Base-by-base conservation (phyloP, 2,797 vertebrate species). In the Poeciliopsis presidionis region DNA sequence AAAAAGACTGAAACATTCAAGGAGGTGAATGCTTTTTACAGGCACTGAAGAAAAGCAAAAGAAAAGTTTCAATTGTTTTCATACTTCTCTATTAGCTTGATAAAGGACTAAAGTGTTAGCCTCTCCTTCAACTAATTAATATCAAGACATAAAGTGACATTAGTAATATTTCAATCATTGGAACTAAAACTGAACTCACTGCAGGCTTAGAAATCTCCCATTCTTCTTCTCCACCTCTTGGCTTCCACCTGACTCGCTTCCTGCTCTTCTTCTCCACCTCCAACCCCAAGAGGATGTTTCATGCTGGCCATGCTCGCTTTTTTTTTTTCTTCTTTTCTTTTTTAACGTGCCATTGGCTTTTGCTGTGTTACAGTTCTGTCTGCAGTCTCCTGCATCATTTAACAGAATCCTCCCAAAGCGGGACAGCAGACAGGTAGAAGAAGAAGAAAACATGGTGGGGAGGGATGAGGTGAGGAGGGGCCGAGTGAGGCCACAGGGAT, bases 331-430 rank as follows among this genome's bases (percentile, higher is more conserved):
- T 1, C 6, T 18, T 36, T 63, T 8, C 16, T 63, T 36, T 33
- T 63, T 36, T 61, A 33, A 61, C 57, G 28, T 61, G 57, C 57
- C 57, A 61, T 61, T 61, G 57, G 57, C 57, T 93, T 30, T 89
- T 87, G 83, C 91, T 87, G 82, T 92, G 94, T 94, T 93, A 90
- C 84, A 89, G 81, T 85, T 92, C 90, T 91, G 90, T 94, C 91
- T 91, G 88, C 90, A 77, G 85, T 82, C 89, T 93, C 83, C 87
- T 95, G 92, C 93, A 94, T 95, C 92, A 94, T 94, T 95, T 94
- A 95, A 75, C 91, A 94, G 88, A 84, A 86, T 86, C 87, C 86
- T 92, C 88, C 88, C 91, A 87, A 87, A 75, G 88, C 61, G 91
- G 87, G 75, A 84, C 47, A 41, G 85, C 80, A 87, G 91, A 87